Evolutionary conservation across 2,113 vertebrate species (phyloP).

Genomic region (Coptodon rendalli): DNA sequence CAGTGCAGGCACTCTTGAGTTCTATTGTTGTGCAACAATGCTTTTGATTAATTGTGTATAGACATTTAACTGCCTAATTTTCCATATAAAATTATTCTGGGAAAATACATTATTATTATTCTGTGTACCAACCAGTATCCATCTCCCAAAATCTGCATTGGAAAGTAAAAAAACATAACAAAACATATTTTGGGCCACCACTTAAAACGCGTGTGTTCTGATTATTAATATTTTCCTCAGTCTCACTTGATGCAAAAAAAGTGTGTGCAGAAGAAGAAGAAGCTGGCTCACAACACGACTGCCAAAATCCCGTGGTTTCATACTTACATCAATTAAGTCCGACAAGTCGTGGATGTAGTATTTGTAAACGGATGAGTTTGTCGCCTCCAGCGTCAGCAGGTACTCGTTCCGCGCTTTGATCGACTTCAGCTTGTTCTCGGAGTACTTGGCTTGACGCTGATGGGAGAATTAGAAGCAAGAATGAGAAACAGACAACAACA

Average conservation of each 20-base stretch:
- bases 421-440: constrained; percentile 98
- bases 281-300: neutral
- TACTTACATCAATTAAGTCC: constrained; percentile 97
- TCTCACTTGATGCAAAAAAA: neutral
- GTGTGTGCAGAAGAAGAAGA: neutral
- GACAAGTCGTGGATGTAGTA: constrained; percentile 98
- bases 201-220: neutral
- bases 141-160: neutral
- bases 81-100: neutral
- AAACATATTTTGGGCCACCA: neutral
- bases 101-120: neutral
- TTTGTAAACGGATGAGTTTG: constrained; percentile 96
- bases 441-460: constrained; percentile 98
- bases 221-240: neutral
- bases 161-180: neutral
- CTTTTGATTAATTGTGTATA: neutral
- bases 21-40: neutral
- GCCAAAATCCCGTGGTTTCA: neutral
- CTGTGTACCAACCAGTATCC: neutral
- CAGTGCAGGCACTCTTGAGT: neutral
- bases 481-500: constrained; percentile 26
- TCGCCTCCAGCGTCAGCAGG: constrained; percentile 94
- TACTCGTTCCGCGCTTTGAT: constrained; percentile 98
- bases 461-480: constrained; percentile 37
- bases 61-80: neutral